Base-by-base conservation (phyloP, 2,113 vertebrate species). In the Tor tambroides region DNA sequence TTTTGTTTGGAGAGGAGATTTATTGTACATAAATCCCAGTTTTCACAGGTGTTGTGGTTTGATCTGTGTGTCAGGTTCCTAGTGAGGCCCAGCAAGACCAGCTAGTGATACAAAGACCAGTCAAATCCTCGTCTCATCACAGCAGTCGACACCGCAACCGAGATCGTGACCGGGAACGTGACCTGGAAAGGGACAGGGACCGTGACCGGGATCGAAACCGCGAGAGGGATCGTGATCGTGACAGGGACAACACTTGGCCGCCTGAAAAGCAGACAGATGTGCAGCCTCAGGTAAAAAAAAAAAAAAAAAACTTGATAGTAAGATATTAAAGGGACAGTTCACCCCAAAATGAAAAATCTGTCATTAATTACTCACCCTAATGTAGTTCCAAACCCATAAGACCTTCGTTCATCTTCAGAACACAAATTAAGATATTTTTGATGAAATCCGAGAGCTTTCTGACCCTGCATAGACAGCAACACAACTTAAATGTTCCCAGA, bases 121-220 rank as follows among this genome's bases (percentile, higher is more conserved):
- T 96, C 91, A 98, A 98, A 88, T 94, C 97, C n/a, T 96, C 97
- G 87, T 97, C 96, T 90, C 97, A 97, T 90, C 96, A 98, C 87
- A 94, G 95, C 94, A 97, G 95, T 94, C 95, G 97, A 43, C 96
- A 97, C 87, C 95, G 95, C 91, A 95, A 94, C 92, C 94, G 95
- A 0, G 95, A 96, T 71, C 88, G 94, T 21, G 95, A 95, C 21
- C 69, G 95, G 12, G 91, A 91, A 2, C 83, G 88, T 3, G 94
- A 95, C 83, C 65, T 93, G 59, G 94, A 95, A 51, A 88, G 93
- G 1, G 94, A 95, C 0, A 79, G 92, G 19, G 92, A 93, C 5
- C 91, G 91, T 82, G 92, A 92, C 74, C 87, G 95, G 15, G 94
- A 95, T 28, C 87, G 94, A 9, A 94, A 94, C 10, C 14, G 93